These are phyloP conservation scores for Drosophila saltans DNA, from an alignment of 1,140 invertebrate species.

Conservation along the genomic window DNA sequence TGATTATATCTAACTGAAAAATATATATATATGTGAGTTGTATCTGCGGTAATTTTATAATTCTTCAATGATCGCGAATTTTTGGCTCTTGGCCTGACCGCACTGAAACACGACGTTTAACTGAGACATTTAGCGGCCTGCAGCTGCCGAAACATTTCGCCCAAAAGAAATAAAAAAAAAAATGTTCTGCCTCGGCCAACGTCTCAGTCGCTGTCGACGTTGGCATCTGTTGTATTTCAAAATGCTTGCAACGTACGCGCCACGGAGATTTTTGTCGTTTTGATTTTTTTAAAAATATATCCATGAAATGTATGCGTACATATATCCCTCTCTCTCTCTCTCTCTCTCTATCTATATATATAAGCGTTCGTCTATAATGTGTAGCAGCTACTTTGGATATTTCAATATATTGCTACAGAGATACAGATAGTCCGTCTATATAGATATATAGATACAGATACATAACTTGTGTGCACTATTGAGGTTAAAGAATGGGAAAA, in stretches of 20 bases:
- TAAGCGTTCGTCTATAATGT: too few relatives aligned
- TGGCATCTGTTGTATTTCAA: conserved; percentile 73
- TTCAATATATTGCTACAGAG: conserved; percentile 21
- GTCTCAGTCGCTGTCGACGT: conserved; percentile 21
- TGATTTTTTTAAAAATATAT: conserved; percentile 80
- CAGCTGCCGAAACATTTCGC: conserved; percentile 44
- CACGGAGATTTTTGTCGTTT: conserved; percentile 65
- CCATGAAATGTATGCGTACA: conserved; percentile 46
- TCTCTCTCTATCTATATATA: conserved; percentile 11
- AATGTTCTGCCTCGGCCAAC: conserved; percentile 17
- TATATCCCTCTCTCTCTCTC: conserved; percentile 24
- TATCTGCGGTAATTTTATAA: background rate
- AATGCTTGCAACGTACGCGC: conserved; percentile 60
- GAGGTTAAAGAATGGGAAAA: conserved; percentile 1
- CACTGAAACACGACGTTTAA: conserved; percentile 73
- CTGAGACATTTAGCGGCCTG: conserved; percentile 62
- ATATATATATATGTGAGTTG: background rate
- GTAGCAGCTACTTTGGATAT: conserved; percentile 20
- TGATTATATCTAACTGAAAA: background rate
- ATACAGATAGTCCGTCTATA: background rate
- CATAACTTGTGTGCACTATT: conserved; percentile 11
- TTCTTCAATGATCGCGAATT: conserved; percentile 14
- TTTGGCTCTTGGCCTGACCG: conserved; percentile 64
- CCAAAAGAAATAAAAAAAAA: background rate
- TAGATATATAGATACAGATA: conserved; percentile 18